phyloP scores from a whole-genome alignment of 2,113 vertebrate species.

The Rhinoderma darwinii region DNA sequence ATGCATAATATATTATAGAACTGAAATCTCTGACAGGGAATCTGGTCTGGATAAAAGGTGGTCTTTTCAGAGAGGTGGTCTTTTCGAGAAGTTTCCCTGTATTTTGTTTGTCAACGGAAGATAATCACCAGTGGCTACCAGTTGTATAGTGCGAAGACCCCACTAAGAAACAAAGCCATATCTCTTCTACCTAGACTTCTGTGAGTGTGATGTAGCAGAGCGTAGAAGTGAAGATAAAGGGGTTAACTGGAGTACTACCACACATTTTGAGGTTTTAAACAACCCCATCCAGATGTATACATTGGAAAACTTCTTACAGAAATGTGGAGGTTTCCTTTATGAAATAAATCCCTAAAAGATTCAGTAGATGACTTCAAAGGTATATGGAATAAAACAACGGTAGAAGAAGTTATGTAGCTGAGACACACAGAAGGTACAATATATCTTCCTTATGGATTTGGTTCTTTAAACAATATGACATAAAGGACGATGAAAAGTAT shows the following conservation, averaged over 20 bases:
- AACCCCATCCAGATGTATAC: too few relatives aligned
- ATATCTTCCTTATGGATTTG: neutral
- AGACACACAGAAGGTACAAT: neutral
- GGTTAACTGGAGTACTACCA: neutral
- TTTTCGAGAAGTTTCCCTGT: too few relatives aligned
- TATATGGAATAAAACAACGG: neutral
- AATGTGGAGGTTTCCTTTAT: too few relatives aligned
- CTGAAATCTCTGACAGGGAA: too few relatives aligned
- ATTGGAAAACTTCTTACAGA: too few relatives aligned
- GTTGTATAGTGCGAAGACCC: neutral
- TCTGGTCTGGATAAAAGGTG: too few relatives aligned
- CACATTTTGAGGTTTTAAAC: too few relatives aligned
- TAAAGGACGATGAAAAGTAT: neutral
- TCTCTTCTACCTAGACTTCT: neutral
- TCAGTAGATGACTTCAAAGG: neutral
- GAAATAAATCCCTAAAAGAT: neutral
- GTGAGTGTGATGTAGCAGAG: neutral
- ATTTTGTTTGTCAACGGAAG: too few relatives aligned
- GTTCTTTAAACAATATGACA: too few relatives aligned
- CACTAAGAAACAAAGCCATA: neutral
- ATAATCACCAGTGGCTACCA: neutral
- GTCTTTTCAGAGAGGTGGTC: too few relatives aligned
- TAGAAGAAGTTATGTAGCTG: neutral
- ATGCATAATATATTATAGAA: too few relatives aligned
- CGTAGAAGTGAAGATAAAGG: neutral